Percentiles rank a stretch among this genome's conserved stretches.
phyloP scores from a whole-genome alignment of 2,888 invertebrate species.

The Pycnomerus fuliginosus region DNA sequence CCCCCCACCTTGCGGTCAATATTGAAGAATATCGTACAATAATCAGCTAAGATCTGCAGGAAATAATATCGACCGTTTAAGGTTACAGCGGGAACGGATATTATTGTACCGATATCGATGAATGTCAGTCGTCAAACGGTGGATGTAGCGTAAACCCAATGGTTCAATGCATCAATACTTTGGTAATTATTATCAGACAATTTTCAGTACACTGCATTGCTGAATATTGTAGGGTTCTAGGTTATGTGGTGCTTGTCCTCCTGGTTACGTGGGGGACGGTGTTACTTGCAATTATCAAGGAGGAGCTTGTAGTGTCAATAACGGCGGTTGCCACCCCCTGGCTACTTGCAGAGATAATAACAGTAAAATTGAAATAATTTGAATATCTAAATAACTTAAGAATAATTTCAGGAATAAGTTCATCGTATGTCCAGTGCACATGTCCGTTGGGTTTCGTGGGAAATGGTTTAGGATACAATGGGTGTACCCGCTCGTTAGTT shows the following conservation, averaged over 20 bases:
- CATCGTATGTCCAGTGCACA: constrained; percentile 66
- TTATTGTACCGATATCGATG: constrained; percentile 84
- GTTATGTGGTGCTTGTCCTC: constrained; percentile 83
- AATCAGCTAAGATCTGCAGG: too few relatives aligned
- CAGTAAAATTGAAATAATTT: too few relatives aligned
- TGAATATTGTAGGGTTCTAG: constrained; percentile 67
- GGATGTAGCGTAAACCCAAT: constrained; percentile 82
- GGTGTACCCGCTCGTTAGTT: constrained; percentile 58
- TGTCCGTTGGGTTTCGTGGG: constrained; percentile 81
- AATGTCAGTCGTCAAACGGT: constrained; percentile 80
- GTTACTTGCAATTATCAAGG: constrained; percentile 66
- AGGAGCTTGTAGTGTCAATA: constrained; percentile 68
- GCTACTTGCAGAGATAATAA: constrained; percentile 76
- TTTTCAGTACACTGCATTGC: constrained; percentile 27
- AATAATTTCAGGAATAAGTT: constrained; percentile 54
- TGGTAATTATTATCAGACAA: constrained; percentile 51
- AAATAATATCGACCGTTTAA: too few relatives aligned
- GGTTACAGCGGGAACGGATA: constrained; percentile 88
- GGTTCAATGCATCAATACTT: constrained; percentile 85
- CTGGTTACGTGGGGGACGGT: constrained; percentile 86
- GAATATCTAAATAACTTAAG: too few relatives aligned
- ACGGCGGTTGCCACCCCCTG: constrained; percentile 82
- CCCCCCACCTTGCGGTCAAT: too few relatives aligned
- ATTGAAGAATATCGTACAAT: too few relatives aligned
- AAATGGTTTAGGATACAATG: constrained; percentile 74